These are phyloP conservation scores for Malthinus flaveolus DNA, from an alignment of 2,888 invertebrate species.

Conservation along the genomic window DNA sequence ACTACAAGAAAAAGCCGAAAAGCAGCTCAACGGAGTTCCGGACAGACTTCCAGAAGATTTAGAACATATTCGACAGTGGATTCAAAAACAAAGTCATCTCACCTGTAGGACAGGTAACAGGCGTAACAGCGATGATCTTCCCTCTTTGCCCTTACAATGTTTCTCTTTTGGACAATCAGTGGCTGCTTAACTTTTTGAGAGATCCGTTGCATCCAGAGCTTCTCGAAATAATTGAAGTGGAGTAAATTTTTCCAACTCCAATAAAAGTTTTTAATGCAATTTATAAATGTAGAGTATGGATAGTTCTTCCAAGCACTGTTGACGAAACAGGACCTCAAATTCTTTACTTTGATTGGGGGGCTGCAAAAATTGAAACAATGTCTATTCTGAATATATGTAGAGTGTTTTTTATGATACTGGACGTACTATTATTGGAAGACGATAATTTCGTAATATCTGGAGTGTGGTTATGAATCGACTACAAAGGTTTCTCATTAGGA, in stretches of 20 bases:
- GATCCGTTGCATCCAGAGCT: no score
- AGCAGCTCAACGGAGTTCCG: conserved; percentile 59
- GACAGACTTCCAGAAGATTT: conserved; percentile 56
- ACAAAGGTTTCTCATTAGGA: background rate
- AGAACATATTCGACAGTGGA: conserved; percentile 60
- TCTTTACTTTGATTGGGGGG: background rate
- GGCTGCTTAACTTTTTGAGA: background rate
- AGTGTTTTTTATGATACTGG: background rate
- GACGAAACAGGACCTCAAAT: background rate
- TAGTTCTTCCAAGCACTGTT: background rate
- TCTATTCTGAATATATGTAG: background rate
- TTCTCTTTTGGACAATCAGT: background rate
- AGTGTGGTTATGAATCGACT: background rate
- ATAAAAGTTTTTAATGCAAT: no score
- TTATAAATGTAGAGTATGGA: background rate
- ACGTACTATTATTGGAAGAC: background rate
- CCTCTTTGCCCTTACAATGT: no score
- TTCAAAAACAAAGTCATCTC: conserved; percentile 61
- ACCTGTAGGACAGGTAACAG: conserved; percentile 63
- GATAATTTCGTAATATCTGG: background rate
- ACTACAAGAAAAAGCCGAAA: conserved; percentile 56
- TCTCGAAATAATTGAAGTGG: no score
- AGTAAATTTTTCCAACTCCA: no score
- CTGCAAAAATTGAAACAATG: background rate
- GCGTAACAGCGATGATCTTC: no score